Conservation (phyloP, 2,113 vertebrate species). For the Crypturellus undulatus region DNA sequence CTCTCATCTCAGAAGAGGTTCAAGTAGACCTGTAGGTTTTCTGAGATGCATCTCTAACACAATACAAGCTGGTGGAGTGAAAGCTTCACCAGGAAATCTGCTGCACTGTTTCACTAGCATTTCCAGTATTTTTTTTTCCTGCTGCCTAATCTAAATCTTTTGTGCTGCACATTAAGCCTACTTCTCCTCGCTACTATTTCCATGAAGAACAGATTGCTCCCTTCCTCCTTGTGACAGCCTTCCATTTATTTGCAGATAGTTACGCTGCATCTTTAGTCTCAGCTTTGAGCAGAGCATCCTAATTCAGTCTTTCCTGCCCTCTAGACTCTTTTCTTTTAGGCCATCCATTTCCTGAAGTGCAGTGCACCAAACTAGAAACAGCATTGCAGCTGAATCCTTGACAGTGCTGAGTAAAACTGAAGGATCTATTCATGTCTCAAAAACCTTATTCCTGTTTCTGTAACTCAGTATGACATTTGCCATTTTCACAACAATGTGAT, state of each 20-base stretch:
- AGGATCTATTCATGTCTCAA: slow-evolving; percentile 18
- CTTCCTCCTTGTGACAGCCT: neutral
- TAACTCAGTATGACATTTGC: slow-evolving; percentile 37
- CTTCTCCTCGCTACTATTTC: neutral
- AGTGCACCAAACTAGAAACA: neutral
- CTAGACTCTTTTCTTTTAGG: neutral
- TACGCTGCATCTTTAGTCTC: neutral
- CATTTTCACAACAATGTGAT: slow-evolving; percentile 35
- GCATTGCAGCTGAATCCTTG: neutral
- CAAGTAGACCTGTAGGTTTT: neutral
- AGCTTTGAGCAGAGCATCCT: neutral
- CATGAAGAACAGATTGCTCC: neutral
- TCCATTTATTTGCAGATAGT: neutral
- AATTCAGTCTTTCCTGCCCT: neutral
- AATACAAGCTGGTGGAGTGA: neutral
- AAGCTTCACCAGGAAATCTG: neutral
- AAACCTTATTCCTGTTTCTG: slow-evolving; percentile 33
- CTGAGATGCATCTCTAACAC: neutral
- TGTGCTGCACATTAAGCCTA: neutral
- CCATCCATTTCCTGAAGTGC: neutral
- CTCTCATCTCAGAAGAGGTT: neutral
- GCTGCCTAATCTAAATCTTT: neutral
- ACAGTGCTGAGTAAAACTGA: neutral
- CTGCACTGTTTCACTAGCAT: neutral
- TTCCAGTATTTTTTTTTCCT: neutral